A percentile compares a stretch with the other conserved stretches of the same genome.
Conservation (phyloP, 2,797 vertebrate genomes). For the Coregonus sp. region DNA sequence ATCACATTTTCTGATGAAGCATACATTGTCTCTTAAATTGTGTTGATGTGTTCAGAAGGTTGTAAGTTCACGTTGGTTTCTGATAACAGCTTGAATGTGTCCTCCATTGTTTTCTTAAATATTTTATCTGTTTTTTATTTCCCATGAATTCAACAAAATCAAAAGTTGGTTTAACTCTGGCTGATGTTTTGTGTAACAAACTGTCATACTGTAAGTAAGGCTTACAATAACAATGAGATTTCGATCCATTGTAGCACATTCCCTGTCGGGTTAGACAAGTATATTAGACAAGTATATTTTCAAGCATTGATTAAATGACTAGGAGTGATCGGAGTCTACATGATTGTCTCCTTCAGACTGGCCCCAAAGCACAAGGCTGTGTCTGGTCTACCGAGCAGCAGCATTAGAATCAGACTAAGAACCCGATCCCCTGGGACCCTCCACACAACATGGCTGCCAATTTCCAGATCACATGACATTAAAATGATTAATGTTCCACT, state of each 20-base stretch:
- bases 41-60: too few relatives aligned
- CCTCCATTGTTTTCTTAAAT: background rate
- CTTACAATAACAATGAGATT: background rate
- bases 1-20: too few relatives aligned
- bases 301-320: slow-evolving; percentile 34
- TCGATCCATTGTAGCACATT: too few relatives aligned
- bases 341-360: slow-evolving; percentile 51
- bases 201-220: background rate
- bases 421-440: slow-evolving; percentile 29
- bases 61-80: too few relatives aligned
- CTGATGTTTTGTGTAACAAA: background rate
- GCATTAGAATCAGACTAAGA: slow-evolving; percentile 30
- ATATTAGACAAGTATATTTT: background rate
- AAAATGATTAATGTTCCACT: background rate
- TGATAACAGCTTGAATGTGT: too few relatives aligned
- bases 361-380: background rate
- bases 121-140: background rate
- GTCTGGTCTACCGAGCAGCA: slow-evolving; percentile 53
- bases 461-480: slow-evolving; percentile 27
- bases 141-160: background rate
- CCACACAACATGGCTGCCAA: slow-evolving; percentile 34
- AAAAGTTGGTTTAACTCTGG: background rate
- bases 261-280: background rate
- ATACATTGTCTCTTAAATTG: too few relatives aligned
- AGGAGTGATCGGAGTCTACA: background rate